A percentile compares a stretch with the other conserved stretches of the same genome.
phyloP scores from a whole-genome alignment of 1,140 invertebrate genomes.

The Lucilia sericata region DNA sequence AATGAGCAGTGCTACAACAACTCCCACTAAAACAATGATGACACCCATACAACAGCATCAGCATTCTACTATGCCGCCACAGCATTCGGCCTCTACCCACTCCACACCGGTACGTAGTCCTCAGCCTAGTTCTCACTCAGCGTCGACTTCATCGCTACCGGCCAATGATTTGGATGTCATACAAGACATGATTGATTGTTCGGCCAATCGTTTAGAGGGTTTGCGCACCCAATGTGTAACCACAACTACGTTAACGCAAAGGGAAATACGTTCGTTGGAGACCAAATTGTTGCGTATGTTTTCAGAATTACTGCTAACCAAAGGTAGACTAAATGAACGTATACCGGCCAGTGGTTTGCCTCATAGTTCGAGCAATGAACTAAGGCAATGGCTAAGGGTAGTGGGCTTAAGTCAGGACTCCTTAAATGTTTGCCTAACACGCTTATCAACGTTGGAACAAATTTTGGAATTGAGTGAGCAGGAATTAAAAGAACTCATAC shows the following conservation, averaged over 20 bases:
- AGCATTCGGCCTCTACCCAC: constrained; percentile 27
- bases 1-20: constrained; percentile 24
- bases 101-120: constrained; percentile 26
- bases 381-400: constrained; percentile 86
- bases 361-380: constrained; percentile 77
- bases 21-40: constrained; percentile 31
- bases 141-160: constrained; percentile 43
- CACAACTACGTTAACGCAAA: constrained; percentile 91
- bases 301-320: constrained; percentile 88
- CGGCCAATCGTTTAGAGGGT: constrained; percentile 89
- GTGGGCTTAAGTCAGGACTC: constrained; percentile 72
- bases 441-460: constrained; percentile 79
- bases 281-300: constrained; percentile 95
- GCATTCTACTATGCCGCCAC: background rate
- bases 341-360: constrained; percentile 70
- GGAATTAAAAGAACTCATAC: constrained; percentile 81
- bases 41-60: background rate
- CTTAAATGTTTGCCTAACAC: constrained; percentile 70
- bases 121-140: constrained; percentile 38
- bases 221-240: constrained; percentile 92
- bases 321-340: constrained; percentile 77
- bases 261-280: constrained; percentile 94
- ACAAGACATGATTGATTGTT: constrained; percentile 96
- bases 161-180: constrained; percentile 71
- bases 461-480: constrained; percentile 86